Base-by-base conservation (phyloP, 2,113 vertebrate species). In the Amphiprion ocellaris region DNA sequence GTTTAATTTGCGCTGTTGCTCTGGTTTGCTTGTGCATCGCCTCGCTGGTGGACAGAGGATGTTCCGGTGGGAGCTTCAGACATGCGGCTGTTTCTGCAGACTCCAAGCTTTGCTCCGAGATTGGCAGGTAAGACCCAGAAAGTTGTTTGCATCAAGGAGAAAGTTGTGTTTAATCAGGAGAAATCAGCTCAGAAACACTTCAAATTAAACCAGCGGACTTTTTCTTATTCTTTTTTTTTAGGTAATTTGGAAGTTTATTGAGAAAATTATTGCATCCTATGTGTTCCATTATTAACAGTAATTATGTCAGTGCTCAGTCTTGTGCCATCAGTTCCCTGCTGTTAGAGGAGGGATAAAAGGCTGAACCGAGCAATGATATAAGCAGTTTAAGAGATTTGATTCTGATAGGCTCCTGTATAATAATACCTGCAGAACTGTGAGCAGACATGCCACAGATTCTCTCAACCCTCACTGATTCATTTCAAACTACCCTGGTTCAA, bases 311-410 rank as follows among this genome's bases (percentile, higher is more conserved):
- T 30, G 30, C 30, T 30, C 30, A 41, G 12, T 12, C 12, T 26
- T 26, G 26, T 26, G 26, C 26, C 39, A 41, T 23, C 21, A 54
- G 44, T 7, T 70, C 39, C 3, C 16, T 73, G 58, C 64, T 56
- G 11, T 1, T 61, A 21, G 5, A 24, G 19, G 2, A 15, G 54
- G 55, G 61, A 67, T 80, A 53, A 78, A 73, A 71, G 69, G 61
- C 69, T 69, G 67, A 73, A 58, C 10, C 49, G 62, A 70, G 68
- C 56, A 37, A 60, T 76, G 63, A 3, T 58, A 67, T 93, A 90
- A 93, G 79, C 81, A 68, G 91, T 79, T 92, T 91, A 91, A 89
- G 88, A 90, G 91, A 86, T 92, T 92, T 91, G 64, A 63, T 53
- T 6, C 30, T 30, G 30, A 30, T 30, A 50, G 47, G 71, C 74